phyloP scores from a whole-genome alignment of 2,888 invertebrate species.

The Tholera decimalis region DNA sequence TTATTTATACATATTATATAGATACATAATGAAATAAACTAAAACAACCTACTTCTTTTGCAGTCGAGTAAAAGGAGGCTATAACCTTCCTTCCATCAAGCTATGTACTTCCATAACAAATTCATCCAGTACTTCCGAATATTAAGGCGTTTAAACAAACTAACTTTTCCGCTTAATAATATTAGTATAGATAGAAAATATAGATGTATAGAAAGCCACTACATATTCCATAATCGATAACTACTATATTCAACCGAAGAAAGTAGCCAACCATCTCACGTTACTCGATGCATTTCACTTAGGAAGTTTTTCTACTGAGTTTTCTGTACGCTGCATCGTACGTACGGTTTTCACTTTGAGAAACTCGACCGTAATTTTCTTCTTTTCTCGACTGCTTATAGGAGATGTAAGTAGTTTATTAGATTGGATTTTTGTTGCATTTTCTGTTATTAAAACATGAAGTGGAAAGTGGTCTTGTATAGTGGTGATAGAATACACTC shows the following conservation, averaged over 20 bases:
- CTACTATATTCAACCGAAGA: slow-evolving; percentile 31
- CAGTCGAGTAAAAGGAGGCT: no score
- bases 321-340: slow-evolving; percentile 37
- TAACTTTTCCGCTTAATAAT: no score
- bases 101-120: no score
- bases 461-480: slow-evolving; percentile 13
- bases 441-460: slow-evolving; percentile 7
- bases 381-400: slow-evolving; percentile 9
- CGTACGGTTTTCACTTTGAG: slow-evolving; percentile 56
- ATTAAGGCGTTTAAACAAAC: no score
- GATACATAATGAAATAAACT: no score
- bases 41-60: no score
- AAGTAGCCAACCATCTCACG: slow-evolving; percentile 58
- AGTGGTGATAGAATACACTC: no score
- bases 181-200: no score
- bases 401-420: slow-evolving; percentile 36
- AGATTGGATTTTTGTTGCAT: slow-evolving; percentile 31
- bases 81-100: no score
- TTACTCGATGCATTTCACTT: slow-evolving; percentile 48
- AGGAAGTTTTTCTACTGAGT: slow-evolving; percentile 39
- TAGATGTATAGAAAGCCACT: slow-evolving; percentile 6
- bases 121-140: no score
- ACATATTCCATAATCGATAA: slow-evolving; percentile 32
- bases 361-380: slow-evolving; percentile 49
- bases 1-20: no score